These are phyloP conservation scores for Ophiodon elongatus DNA, from an alignment of 2,113 vertebrate species.

Conservation along the genomic window DNA sequence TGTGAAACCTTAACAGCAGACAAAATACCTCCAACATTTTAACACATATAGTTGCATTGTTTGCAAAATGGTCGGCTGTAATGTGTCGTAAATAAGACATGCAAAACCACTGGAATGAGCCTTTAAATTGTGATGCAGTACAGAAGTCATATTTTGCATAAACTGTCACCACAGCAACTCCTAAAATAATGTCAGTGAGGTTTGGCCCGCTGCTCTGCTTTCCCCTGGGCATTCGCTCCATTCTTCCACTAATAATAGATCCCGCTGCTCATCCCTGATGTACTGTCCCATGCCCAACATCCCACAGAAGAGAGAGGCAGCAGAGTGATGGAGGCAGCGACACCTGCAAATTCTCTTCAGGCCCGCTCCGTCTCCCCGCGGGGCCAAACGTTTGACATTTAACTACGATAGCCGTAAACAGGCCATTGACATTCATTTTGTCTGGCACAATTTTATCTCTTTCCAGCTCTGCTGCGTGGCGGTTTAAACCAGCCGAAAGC, in stretches of 20 bases:
- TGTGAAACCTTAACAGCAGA: background rate
- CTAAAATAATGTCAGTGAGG: slow-evolving; percentile 61
- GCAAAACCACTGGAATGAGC: slow-evolving; percentile 16
- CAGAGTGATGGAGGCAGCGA: slow-evolving; percentile 39
- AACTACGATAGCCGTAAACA: slow-evolving; percentile 70
- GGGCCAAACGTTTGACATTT: slow-evolving; percentile 79
- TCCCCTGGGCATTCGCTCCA: slow-evolving; percentile 39
- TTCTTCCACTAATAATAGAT: slow-evolving; percentile 62
- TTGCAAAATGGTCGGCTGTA: background rate
- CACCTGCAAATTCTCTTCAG: slow-evolving; percentile 55
- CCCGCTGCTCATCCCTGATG: slow-evolving; percentile 27
- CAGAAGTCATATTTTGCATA: slow-evolving; percentile 55
- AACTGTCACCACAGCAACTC: slow-evolving; percentile 63
- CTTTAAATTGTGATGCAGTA: slow-evolving; percentile 21
- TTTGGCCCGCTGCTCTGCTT: slow-evolving; percentile 20
- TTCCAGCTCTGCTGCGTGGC: background rate
- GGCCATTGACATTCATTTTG: slow-evolving; percentile 78
- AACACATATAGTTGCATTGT: background rate
- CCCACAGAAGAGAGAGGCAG: slow-evolving; percentile 25
- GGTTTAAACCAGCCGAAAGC: background rate
- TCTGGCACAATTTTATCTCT: slow-evolving; percentile 51
- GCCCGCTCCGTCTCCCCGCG: slow-evolving; percentile 22
- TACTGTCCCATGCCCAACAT: slow-evolving; percentile 41
- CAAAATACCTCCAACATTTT: background rate
- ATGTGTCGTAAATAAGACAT: background rate